phyloP scores from a whole-genome alignment of 2,888 invertebrate genomes.

The Anthophora plumipes region DNA sequence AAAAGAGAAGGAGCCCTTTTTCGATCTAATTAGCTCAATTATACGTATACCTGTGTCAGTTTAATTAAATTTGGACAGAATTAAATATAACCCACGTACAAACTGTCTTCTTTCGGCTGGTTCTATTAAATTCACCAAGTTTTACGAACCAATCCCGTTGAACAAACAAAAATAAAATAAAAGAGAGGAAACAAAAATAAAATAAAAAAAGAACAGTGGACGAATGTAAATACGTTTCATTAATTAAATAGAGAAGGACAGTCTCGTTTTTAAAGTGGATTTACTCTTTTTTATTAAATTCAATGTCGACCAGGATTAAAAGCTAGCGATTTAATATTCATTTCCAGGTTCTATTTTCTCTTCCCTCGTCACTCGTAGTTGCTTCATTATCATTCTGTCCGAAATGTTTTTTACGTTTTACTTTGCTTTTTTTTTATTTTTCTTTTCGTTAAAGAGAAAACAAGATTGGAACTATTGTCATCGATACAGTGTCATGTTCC shows the following conservation, averaged over 20 bases:
- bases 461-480: no score
- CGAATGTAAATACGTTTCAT: background rate
- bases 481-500: no score
- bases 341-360: no score
- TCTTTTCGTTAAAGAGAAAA: no score
- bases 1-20: background rate
- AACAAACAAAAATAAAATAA: background rate
- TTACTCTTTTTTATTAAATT: slow-evolving; percentile 7
- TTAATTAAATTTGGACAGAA: background rate
- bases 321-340: background rate
- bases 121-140: background rate
- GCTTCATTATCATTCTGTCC: no score
- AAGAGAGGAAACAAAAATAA: background rate
- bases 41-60: background rate
- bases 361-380: no score
- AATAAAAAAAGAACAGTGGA: background rate
- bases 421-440: no score
- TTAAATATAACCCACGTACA: background rate
- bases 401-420: no score
- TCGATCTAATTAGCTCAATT: background rate
- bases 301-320: background rate
- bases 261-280: background rate
- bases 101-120: no score
- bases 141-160: background rate
- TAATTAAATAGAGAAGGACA: background rate